phyloP scores from a whole-genome alignment of 2,113 vertebrate genomes.

The Vidua chalybeata region DNA sequence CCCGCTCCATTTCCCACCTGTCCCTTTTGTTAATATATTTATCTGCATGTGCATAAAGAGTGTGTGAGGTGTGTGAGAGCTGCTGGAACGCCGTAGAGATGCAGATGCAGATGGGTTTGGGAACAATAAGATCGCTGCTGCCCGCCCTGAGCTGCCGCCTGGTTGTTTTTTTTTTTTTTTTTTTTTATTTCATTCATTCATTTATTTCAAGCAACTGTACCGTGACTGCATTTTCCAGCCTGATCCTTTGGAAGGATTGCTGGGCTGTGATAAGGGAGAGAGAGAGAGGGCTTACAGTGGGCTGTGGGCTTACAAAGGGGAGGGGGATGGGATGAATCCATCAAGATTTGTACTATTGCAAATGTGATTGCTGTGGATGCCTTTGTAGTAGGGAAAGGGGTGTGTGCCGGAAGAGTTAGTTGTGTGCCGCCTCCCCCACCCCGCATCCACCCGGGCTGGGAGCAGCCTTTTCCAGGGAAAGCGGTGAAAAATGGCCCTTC shows the following conservation, averaged over 20 bases:
- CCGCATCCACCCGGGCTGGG: neutral
- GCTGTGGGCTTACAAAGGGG: constrained; percentile 42
- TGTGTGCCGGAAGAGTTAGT: constrained; percentile 80
- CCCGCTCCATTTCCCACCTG: neutral
- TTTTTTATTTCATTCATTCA: constrained; percentile 64
- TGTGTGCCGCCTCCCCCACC: constrained; percentile 74
- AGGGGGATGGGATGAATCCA: constrained; percentile 63
- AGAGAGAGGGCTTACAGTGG: constrained; percentile 9
- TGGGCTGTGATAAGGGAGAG: constrained; percentile 32
- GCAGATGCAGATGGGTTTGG: constrained; percentile 33
- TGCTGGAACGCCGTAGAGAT: neutral
- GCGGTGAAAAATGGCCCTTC: constrained; percentile 5
- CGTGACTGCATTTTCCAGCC: constrained; percentile 61
- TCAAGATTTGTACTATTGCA: constrained; percentile 79
- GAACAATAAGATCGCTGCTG: constrained; percentile 64
- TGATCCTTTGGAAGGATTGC: constrained; percentile 57
- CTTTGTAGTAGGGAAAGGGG: constrained; percentile 84
- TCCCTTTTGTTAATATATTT: constrained; percentile 50
- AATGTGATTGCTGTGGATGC: constrained; percentile 80
- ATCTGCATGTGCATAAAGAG: constrained; percentile 40
- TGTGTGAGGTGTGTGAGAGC: neutral
- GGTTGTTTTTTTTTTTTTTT: neutral
- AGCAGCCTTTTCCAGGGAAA: neutral
- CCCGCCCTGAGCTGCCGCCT: constrained; percentile 51
- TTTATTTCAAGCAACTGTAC: constrained; percentile 69